Evolutionary conservation across 2,113 vertebrate genomes (phyloP).

Genomic region (Gorsachius goisagi): DNA sequence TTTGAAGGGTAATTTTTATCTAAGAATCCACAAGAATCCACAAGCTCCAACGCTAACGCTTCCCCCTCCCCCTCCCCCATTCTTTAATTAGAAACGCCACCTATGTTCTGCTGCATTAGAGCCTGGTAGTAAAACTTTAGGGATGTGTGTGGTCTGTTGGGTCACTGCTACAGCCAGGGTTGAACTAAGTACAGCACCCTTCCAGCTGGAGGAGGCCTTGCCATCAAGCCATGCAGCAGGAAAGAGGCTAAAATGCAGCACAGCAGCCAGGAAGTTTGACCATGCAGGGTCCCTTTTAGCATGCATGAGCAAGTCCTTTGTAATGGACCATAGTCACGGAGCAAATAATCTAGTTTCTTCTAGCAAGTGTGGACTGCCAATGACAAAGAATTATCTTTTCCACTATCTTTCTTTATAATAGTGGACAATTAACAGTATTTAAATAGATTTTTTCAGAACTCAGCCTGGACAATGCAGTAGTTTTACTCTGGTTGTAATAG

Average conservation of each 20-base stretch:
- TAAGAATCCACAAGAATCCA: neutral
- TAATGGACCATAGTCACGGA: neutral
- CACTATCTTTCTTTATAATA: neutral
- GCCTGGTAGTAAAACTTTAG: neutral
- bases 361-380: neutral
- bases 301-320: neutral
- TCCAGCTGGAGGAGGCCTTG: neutral
- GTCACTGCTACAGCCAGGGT: neutral
- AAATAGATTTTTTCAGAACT: neutral
- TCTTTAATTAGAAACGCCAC: neutral
- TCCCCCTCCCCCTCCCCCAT: fast-evolving
- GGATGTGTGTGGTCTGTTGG: neutral
- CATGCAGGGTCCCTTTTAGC: neutral
- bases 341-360: neutral
- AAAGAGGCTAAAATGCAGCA: neutral
- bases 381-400: neutral
- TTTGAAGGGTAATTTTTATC: neutral
- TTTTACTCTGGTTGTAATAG: neutral
- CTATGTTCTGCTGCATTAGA: neutral
- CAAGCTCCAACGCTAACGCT: neutral
- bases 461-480: neutral
- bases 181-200: neutral
- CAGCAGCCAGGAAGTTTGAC: neutral
- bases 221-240: neutral
- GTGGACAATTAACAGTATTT: neutral